Conservation (phyloP, 2,888 invertebrate genomes). For the Netelia fuscicornis region DNA sequence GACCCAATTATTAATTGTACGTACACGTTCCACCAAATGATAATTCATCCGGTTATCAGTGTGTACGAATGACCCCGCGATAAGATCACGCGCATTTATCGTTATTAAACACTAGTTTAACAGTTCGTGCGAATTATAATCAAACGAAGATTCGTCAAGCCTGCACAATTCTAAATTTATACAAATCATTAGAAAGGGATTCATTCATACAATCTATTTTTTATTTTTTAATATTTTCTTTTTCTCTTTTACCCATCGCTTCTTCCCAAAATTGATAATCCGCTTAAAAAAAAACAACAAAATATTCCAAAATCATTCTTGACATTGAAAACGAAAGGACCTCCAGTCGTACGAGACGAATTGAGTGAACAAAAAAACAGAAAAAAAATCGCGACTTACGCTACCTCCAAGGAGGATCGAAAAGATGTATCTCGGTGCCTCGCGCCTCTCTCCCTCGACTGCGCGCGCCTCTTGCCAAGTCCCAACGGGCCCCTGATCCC, state of each 20-base stretch:
- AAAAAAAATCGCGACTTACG: slow-evolving; percentile 13
- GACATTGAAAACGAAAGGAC: not conserved
- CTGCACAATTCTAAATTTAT: no score
- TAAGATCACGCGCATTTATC: not conserved
- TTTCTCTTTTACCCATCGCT: not conserved
- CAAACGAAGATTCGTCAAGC: no score
- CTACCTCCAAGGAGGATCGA: not conserved
- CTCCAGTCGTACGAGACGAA: not conserved
- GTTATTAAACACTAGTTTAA: no score
- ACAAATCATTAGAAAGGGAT: no score
- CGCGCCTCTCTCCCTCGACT: no score
- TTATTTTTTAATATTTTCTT: not conserved
- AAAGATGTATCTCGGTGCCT: not conserved
- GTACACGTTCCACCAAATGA: not conserved
- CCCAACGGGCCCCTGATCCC: slow-evolving; percentile 25
- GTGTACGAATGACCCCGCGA: not conserved
- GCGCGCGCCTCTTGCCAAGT: no score
- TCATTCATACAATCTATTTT: no score
- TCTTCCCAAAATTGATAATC: not conserved
- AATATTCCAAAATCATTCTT: not conserved
- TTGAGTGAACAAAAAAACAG: not conserved
- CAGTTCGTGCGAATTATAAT: no score
- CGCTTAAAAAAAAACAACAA: not conserved
- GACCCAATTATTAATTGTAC: not conserved
- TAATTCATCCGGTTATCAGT: not conserved